phyloP scores from a whole-genome alignment of 2,113 vertebrate genomes.

The Synodontis membranacea region DNA sequence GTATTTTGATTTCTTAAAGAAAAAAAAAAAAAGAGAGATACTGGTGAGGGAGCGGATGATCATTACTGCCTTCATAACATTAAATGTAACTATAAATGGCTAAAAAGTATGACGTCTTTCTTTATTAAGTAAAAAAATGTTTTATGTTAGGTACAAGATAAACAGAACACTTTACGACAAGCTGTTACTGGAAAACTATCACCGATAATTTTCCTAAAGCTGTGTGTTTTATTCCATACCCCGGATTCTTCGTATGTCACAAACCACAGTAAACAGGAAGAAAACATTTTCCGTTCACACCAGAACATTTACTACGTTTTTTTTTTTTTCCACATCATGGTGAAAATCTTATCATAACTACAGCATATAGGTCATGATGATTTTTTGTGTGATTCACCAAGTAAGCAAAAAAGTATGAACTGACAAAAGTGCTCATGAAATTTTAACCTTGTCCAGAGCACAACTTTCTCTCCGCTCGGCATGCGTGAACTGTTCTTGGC shows the following conservation, averaged over 20 bases:
- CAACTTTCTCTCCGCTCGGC: slow-evolving; percentile 80
- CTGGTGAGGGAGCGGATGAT: no score
- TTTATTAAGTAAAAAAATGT: no score
- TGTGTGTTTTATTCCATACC: background rate
- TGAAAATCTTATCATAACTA: background rate
- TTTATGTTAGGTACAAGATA: no score
- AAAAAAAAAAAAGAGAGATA: no score
- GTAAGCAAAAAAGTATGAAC: background rate
- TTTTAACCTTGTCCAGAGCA: slow-evolving; percentile 88
- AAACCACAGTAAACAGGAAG: background rate
- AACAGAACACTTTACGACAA: no score
- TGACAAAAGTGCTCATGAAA: background rate
- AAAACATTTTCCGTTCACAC: background rate
- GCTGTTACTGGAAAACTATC: no score
- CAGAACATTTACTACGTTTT: background rate
- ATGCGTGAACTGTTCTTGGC: slow-evolving; percentile 86
- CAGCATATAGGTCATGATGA: background rate
- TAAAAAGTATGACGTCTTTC: no score
- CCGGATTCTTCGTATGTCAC: background rate
- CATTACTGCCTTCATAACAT: no score
- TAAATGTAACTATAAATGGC: background rate
- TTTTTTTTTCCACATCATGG: background rate
- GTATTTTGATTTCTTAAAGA: no score
- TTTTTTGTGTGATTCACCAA: background rate
- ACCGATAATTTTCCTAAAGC: background rate